Evolutionary conservation across 2,888 invertebrate species (phyloP), one percentile per base, ranked within the genome.

Genomic region (Onchidella celtica): DNA sequence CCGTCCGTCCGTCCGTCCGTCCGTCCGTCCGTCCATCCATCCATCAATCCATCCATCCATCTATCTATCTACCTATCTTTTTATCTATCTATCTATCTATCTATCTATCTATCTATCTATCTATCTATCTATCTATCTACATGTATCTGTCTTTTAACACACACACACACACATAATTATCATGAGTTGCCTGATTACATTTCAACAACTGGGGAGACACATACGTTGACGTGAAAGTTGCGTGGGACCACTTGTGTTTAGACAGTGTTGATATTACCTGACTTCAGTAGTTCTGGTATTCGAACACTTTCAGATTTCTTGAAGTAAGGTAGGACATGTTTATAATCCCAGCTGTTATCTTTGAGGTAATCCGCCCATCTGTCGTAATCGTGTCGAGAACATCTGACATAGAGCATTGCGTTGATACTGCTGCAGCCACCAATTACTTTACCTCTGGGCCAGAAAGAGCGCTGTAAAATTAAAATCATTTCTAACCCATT

Each of bases 391-490:
- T 96, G 94, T 81, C 95, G 95, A 93, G 97, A 87, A 0, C 98
- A 98, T 83, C 98, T 94, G 17, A 97, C 96, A 94, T 98, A 98
- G 0, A 97, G 94, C 97, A 98, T 97, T 0, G 97, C 97, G 91
- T 97, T 97, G 0, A 97, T 94, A 0, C 97, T 97, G 55, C 97
- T 96, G 9, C 96, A 97, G 0, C 97, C 97, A 0, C 97, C 97
- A 0, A 97, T 94, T 0, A 97, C 97, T 94, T 97, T 97, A 75
- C 98, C 98, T 82, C 97, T 95, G 0, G 97, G 97, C 97, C 97
- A 97, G 27, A 57, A 73, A 1, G 72, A 63, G 21, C 57, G 74
- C 83, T 83, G 77, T 29, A 1, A 21, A 32, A 32, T n/a, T n/a
- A n/a, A n/a, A n/a, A n/a, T n/a, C n/a, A n/a, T n/a, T n/a, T n/a